Percentiles rank a stretch among this genome's conserved stretches.
phyloP scores from a whole-genome alignment of 2,797 vertebrate genomes.

The Liparis tanakae region DNA sequence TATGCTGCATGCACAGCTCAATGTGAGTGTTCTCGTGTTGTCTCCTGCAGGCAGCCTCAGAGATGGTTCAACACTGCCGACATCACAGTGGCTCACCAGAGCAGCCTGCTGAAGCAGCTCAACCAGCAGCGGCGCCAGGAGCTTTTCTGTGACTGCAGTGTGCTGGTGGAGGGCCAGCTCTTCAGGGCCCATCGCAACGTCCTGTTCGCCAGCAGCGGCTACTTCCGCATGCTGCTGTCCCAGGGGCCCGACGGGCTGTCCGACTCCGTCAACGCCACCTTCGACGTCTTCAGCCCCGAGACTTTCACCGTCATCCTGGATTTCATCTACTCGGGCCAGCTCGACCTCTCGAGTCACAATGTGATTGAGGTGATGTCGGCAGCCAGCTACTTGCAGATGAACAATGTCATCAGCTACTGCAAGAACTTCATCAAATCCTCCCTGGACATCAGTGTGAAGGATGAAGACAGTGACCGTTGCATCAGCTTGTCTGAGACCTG shows the following conservation, averaged over 20 bases:
- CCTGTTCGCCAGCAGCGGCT: slow-evolving; percentile 95
- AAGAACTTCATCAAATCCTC: slow-evolving; percentile 98
- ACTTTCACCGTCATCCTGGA: slow-evolving; percentile 95
- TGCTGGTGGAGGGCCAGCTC: slow-evolving; percentile 93
- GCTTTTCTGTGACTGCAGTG: slow-evolving; percentile 95
- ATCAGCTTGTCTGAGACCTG: slow-evolving; percentile 78
- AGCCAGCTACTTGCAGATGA: slow-evolving; percentile 98
- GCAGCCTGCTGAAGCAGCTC: slow-evolving; percentile 91
- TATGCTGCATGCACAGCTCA: slow-evolving; percentile 3
- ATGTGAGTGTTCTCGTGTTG: slow-evolving; percentile 43
- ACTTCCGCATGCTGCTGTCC: slow-evolving; percentile 97
- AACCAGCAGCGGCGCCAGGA: slow-evolving; percentile 94
- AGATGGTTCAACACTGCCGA: slow-evolving; percentile 86
- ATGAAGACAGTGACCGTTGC: slow-evolving; percentile 79
- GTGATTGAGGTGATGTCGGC: slow-evolving; percentile 99
- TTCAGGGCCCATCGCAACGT: slow-evolving; percentile 97
- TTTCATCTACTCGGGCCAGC: slow-evolving; percentile 95
- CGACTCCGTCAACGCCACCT: slow-evolving; percentile 89
- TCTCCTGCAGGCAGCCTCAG: slow-evolving; percentile 80
- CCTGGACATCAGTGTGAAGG: slow-evolving; percentile 92
- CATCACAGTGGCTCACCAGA: slow-evolving; percentile 94
- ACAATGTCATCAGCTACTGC: slow-evolving; percentile 94
- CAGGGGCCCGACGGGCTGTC: slow-evolving; percentile 82
- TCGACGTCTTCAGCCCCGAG: slow-evolving; percentile 94
- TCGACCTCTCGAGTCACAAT: slow-evolving; percentile 93